Conservation (phyloP, 2,888 invertebrate species). For the Gandaritis pyraliata region DNA sequence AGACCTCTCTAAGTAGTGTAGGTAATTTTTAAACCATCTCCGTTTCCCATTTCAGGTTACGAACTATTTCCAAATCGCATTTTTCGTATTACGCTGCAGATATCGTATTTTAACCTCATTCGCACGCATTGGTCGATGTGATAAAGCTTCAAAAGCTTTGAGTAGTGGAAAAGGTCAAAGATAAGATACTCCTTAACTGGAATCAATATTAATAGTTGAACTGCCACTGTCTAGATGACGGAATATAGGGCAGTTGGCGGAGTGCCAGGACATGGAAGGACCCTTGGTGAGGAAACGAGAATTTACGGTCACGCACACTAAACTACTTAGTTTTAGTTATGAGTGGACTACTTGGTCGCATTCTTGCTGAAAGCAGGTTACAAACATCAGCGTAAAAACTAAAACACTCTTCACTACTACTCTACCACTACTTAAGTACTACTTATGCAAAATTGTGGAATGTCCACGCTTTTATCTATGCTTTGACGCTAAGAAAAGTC, state of each 20-base stretch:
- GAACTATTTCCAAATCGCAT: too few species aligned
- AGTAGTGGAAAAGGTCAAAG: neutral
- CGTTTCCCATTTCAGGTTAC: too few species aligned
- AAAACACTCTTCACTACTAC: too few species aligned
- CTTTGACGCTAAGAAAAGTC: too few species aligned
- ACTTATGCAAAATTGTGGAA: too few species aligned
- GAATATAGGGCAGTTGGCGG: conserved; percentile 34
- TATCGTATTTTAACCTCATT: too few species aligned
- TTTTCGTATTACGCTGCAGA: too few species aligned
- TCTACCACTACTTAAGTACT: too few species aligned
- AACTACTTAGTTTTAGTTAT: conserved; percentile 34
- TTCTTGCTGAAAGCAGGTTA: conserved; percentile 7
- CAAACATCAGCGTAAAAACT: neutral
- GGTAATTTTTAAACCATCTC: too few species aligned
- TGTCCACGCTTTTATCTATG: too few species aligned
- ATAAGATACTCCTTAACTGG: conserved; percentile 20
- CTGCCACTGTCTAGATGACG: conserved; percentile 34
- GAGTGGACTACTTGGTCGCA: conserved; percentile 23
- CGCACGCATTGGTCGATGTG: too few species aligned
- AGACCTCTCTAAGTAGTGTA: too few species aligned
- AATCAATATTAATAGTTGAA: conserved; percentile 38
- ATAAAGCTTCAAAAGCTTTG: neutral
- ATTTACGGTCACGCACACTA: conserved; percentile 41
- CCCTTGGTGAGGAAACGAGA: conserved; percentile 31
- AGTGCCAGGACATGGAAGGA: conserved; percentile 22